phyloP scores from a whole-genome alignment of 2,888 invertebrate genomes.

The Anthophora plumipes region DNA sequence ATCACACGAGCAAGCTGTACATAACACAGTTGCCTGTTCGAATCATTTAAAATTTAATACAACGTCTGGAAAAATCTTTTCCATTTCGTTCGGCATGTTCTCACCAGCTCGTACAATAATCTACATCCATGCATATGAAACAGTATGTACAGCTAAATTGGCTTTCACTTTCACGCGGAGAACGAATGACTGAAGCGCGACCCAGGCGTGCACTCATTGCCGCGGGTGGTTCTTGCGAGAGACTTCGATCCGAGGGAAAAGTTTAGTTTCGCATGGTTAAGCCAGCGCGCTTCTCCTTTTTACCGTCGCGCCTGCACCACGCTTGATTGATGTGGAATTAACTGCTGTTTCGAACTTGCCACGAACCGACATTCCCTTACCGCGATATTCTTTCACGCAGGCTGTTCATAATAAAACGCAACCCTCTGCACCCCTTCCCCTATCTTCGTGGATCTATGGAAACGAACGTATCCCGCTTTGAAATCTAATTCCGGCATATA shows the following conservation, averaged over 20 bases:
- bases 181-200: not conserved
- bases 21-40: too few relatives aligned
- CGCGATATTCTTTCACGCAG: slow-evolving; percentile 6
- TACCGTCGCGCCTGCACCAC: not conserved
- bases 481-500: slow-evolving; percentile 9
- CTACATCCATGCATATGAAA: not conserved
- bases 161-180: slow-evolving; percentile 27
- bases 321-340: slow-evolving; percentile 47
- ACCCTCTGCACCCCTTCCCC: not conserved
- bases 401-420: slow-evolving; percentile 9
- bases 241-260: not conserved
- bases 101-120: not conserved
- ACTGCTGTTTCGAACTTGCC: slow-evolving; percentile 25
- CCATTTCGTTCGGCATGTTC: too few relatives aligned
- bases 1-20: too few relatives aligned
- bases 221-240: not conserved
- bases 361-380: slow-evolving; percentile 9
- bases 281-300: slow-evolving; percentile 10
- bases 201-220: not conserved
- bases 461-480: not conserved
- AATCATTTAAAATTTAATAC: too few relatives aligned
- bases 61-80: too few relatives aligned
- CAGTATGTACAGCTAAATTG: not conserved
- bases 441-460: not conserved
- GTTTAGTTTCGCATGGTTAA: slow-evolving; percentile 5